Percentiles rank a stretch among this genome's conserved stretches.
phyloP scores from a whole-genome alignment of 2,113 vertebrate genomes.

The Colius striatus region DNA sequence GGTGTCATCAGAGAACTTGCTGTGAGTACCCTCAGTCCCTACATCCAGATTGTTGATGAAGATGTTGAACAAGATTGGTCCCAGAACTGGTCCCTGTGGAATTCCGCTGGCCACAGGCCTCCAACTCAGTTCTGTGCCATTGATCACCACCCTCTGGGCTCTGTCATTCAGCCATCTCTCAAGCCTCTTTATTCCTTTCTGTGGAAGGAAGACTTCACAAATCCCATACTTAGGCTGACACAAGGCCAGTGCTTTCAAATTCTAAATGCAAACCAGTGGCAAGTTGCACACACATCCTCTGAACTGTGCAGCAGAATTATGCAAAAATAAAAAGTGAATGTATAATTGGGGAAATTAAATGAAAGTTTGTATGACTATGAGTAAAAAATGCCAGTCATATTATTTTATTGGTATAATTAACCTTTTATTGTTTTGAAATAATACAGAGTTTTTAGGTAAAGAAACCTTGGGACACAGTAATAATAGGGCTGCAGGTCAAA shows the following conservation, averaged over 20 bases:
- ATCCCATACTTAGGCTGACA: neutral
- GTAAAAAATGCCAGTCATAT: fast-evolving
- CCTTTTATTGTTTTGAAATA: neutral
- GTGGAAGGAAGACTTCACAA: neutral
- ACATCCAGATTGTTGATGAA: too few species aligned
- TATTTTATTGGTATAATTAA: neutral
- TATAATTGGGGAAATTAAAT: neutral
- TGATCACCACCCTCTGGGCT: too few species aligned
- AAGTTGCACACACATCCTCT: neutral
- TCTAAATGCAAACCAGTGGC: neutral
- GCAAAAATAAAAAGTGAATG: neutral
- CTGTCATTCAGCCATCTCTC: too few species aligned
- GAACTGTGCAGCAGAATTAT: neutral
- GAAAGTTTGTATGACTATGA: neutral
- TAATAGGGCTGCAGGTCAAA: neutral
- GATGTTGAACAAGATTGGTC: too few species aligned
- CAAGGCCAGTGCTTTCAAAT: neutral
- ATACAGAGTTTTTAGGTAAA: neutral
- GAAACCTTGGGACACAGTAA: neutral
- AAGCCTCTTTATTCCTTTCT: too few species aligned
- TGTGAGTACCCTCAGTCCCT: too few species aligned
- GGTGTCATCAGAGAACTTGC: too few species aligned
- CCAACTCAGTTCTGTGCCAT: too few species aligned
- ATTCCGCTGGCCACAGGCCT: too few species aligned
- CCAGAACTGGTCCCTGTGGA: too few species aligned